Conservation (phyloP, 2,888 invertebrate species). For the Drosophila macrospina region DNA sequence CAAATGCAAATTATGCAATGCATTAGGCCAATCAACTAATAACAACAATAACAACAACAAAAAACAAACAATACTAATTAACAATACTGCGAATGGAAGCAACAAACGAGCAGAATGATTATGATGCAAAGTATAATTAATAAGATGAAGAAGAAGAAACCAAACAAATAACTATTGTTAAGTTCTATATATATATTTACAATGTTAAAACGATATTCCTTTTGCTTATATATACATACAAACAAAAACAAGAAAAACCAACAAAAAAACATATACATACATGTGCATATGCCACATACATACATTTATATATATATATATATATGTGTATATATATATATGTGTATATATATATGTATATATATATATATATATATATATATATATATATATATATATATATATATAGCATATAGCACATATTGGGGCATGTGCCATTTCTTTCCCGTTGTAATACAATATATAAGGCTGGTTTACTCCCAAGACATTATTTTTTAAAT, state of each 20-base stretch:
- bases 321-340: too few species aligned
- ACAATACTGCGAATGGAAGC: conserved; percentile 19
- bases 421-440: conserved; percentile 72
- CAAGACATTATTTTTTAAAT: conserved; percentile 84
- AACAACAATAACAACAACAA: conserved; percentile 19
- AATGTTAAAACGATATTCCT: conserved; percentile 78
- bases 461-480: conserved; percentile 85
- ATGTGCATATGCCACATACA: conserved; percentile 46
- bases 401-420: conserved; percentile 44
- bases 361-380: conserved; percentile 26
- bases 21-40: conserved; percentile 63
- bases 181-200: conserved; percentile 69
- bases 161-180: conserved; percentile 62
- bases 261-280: conserved; percentile 40
- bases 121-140: neutral
- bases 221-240: conserved; percentile 74
- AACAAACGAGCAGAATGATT: neutral
- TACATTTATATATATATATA: conserved; percentile 28
- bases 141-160: conserved; percentile 31
- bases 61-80: conserved; percentile 31
- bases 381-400: conserved; percentile 24
- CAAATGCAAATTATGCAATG: conserved; percentile 35
- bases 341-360: conserved; percentile 23
- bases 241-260: conserved; percentile 23
- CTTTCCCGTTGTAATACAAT: conserved; percentile 81